Base-by-base conservation (phyloP, 1,140 invertebrate genomes). In the Calliphora vicina region DNA sequence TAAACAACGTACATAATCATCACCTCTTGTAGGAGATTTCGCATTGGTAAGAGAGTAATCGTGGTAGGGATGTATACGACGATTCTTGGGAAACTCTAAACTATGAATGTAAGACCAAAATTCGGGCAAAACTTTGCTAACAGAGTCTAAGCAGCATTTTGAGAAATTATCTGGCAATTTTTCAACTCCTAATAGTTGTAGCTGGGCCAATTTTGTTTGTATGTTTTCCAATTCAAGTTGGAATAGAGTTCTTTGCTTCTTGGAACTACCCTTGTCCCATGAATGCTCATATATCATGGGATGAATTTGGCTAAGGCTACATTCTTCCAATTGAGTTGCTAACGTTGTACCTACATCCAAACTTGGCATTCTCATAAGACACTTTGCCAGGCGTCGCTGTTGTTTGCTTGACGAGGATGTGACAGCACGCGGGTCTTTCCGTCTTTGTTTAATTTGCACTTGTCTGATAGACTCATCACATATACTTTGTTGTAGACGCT, bases 191-290 rank as follows among this genome's bases (percentile, higher is more conserved):
- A 84, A 67, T 9, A 82, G 57, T n/a, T 87, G 84, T 20, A 89
- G n/a, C 82, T 88, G 84, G 1, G 87, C 85, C 26, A 87, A 78
- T 2, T 82, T 29, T 0, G 87, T 83, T 13, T 88, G 78, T 35
- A 89, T 29, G 15, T 86, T 84, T n/a, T 87, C 85, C 0, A 89
- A 81, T 35, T 89, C 88, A 10, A 84, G 9, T 57, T 89, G 84
- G 35, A 89, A 86, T 0, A 86, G 84, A 0, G 80, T 85, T 4
- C 85, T 82, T 20, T 86, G 85, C 10, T 86, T 87, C n/a, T 84
- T 67, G 23, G 45, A 76, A 23, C 25, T 27, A 43, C 82, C 67
- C 72, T 17, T 35, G 12, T 84, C 80, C n/a, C 43, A 84, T 67
- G 42, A 83, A 50, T 25, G 43, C 15, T 83, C 78, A 45, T 74